Percentiles rank a stretch among this genome's conserved stretches.
Conservation (phyloP, 2,888 invertebrate species). For the Agrypnus murinus region DNA sequence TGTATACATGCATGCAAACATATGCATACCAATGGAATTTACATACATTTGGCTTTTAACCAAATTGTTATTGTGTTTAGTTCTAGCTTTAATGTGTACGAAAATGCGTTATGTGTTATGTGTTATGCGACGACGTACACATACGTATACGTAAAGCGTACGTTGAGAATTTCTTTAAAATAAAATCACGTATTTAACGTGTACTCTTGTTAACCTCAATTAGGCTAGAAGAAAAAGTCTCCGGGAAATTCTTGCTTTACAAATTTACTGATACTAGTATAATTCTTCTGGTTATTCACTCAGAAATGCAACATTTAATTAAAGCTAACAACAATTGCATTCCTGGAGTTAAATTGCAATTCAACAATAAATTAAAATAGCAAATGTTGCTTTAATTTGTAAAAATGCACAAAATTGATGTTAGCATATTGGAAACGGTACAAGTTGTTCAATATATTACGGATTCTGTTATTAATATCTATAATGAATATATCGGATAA, state of each 20-base stretch:
- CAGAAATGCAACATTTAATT: conserved; percentile 3
- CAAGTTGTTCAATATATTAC: no score
- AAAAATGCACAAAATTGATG: no score
- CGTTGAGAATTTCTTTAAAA: conserved; percentile 25
- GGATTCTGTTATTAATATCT: no score
- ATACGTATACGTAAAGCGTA: not conserved
- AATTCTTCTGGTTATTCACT: not conserved
- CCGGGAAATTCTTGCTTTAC: conserved; percentile 2
- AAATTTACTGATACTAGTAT: not conserved
- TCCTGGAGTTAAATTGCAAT: not conserved
- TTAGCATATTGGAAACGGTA: no score
- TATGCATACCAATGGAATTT: conserved; percentile 23
- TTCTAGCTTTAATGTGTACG: conserved; percentile 13
- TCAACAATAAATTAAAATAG: no score
- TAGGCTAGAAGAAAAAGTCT: not conserved
- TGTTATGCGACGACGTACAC: conserved; percentile 20
- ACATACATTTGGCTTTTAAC: conserved; percentile 27
- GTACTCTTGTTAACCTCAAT: conserved; percentile 14
- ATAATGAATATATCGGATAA: not conserved
- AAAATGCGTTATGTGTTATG: no score
- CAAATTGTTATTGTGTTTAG: conserved; percentile 33
- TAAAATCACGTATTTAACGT: conserved; percentile 19
- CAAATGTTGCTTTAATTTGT: no score
- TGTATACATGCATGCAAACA: no score
- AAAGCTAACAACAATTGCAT: not conserved